phyloP scores from a whole-genome alignment of 2,113 vertebrate genomes.

The Muscicapa adusta region DNA sequence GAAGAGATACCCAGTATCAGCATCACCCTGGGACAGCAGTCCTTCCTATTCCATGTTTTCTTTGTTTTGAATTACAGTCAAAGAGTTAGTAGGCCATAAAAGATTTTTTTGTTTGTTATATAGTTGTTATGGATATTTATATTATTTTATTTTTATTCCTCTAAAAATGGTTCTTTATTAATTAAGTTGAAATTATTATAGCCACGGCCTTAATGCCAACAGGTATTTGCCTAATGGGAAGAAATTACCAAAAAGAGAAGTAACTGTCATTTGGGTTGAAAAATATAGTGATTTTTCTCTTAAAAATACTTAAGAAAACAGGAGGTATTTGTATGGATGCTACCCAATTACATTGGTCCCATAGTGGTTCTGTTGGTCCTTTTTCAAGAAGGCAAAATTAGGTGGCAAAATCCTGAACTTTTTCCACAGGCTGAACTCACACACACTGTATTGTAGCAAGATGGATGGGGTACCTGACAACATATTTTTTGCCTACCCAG shows the following conservation, averaged over 20 bases:
- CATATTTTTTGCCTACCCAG: neutral
- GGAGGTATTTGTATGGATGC: conserved; percentile 36
- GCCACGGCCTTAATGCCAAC: neutral
- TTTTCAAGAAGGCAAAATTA: conserved; percentile 46
- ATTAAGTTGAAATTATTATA: conserved; percentile 23
- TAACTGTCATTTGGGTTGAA: neutral
- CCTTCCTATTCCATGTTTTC: neutral
- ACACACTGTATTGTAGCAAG: neutral
- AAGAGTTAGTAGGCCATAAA: neutral
- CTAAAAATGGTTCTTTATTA: neutral
- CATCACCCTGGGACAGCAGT: conserved; percentile 3
- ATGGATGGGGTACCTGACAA: neutral
- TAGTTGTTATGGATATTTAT: neutral
- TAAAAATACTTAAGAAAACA: conserved; percentile 29
- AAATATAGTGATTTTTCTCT: conserved; percentile 33
- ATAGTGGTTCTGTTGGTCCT: conserved; percentile 19
- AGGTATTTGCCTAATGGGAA: conserved; percentile 59
- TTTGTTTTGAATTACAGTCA: neutral
- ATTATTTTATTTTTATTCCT: neutral
- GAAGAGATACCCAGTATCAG: neutral
- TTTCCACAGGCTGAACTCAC: neutral
- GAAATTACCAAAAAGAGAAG: conserved; percentile 34
- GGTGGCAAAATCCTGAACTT: neutral
- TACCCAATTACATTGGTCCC: neutral
- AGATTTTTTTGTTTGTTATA: neutral